A percentile compares a stretch with the other conserved stretches of the same genome.
phyloP scores from a whole-genome alignment of 2,888 invertebrate species.

The Mesorhabditis spiculigera region DNA sequence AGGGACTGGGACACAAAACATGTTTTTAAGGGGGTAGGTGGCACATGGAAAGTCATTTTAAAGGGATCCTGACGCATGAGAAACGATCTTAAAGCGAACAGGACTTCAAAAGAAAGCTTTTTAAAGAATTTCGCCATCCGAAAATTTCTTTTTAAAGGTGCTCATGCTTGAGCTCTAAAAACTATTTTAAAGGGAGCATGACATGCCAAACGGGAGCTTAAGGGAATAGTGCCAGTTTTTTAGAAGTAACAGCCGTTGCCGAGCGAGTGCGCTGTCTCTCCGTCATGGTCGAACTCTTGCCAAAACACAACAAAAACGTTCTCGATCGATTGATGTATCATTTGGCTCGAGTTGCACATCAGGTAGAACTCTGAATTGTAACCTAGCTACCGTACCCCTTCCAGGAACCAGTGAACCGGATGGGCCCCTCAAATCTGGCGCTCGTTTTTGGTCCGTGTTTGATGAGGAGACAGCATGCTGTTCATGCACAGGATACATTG shows the following conservation, averaged over 20 bases:
- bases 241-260: constrained; percentile 75
- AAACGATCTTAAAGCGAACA: too few relatives aligned
- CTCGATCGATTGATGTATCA: constrained; percentile 89
- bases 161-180: too few relatives aligned
- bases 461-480: constrained; percentile 76
- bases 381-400: neutral
- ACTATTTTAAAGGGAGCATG: neutral
- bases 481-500: constrained; percentile 72
- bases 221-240: constrained; percentile 12
- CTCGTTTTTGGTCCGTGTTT: constrained; percentile 94
- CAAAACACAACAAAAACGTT: constrained; percentile 76
- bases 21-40: neutral
- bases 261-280: constrained; percentile 81
- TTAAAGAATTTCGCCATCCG: too few relatives aligned
- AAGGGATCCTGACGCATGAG: too few relatives aligned
- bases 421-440: constrained; percentile 85
- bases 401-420: constrained; percentile 77
- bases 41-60: neutral
- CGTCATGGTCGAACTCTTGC: constrained; percentile 81
- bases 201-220: neutral
- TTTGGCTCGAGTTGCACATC: constrained; percentile 69
- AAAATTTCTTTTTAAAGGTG: too few relatives aligned
- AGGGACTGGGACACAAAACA: neutral
- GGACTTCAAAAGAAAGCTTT: too few relatives aligned
- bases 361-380: constrained; percentile 19